Evolutionary conservation across 2,113 vertebrate genomes (phyloP), one percentile per base, ranked within the genome.

Genomic region (Gopherus flavomarginatus): DNA sequence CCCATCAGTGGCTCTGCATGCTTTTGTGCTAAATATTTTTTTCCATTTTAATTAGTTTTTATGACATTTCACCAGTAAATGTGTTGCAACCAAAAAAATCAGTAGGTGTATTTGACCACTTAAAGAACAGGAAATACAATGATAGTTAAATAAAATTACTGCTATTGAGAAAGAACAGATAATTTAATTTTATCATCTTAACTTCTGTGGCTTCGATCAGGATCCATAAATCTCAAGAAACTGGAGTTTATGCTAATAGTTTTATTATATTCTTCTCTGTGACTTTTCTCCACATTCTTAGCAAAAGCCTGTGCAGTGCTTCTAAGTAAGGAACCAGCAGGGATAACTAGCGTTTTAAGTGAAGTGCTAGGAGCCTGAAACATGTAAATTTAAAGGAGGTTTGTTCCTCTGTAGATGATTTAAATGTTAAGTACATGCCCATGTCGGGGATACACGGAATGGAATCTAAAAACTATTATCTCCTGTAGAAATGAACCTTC

Each of bases 401-500:
- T 96, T 96, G 97, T 97, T 98, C 98, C 97, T 97, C 86, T 94
- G 98, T 96, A 96, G 98, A 98, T 98, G 96, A 99, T 98, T 98
- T 98, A 97, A 98, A 98, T 98, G 98, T 98, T 98, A 99, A 99
- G 98, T 98, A 96, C 54, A 79, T 98, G 98, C 98, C 97, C 95
- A 91, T 98, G 96, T 95, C 78, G 59, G 95, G 97, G 96, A 94
- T 96, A 77, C 96, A 95, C 96, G 91, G 98, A 98, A 98, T 93
- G 93, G 98, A 98, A 98, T 98, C 98, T 98, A 97, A 98, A 98
- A 97, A 95, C 99, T 98, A 98, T 98, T 98, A 98, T 98, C 98
- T 98, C 95, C 97, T 97, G 97, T 97, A 87, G 97, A 97, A 98
- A 98, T 98, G 98, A 98, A 98, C 98, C 98, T 98, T 98, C 96